These are phyloP conservation scores for Zaprionus taronus DNA, from an alignment of 1,140 invertebrate species.

Conservation along the genomic window DNA sequence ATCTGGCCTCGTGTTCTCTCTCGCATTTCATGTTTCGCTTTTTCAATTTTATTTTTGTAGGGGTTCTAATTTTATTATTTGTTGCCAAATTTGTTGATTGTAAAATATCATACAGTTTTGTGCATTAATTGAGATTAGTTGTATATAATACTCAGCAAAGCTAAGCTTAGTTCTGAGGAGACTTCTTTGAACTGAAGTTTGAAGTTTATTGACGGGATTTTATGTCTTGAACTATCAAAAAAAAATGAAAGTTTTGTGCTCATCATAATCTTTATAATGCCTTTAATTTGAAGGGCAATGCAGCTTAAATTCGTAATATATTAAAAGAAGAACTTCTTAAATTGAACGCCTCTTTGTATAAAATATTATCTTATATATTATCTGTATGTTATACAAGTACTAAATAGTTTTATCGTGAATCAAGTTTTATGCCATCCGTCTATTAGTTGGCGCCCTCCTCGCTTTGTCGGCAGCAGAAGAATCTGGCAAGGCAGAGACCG, in stretches of 20 bases:
- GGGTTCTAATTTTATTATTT: background rate
- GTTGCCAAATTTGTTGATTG: background rate
- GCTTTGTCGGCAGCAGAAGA: background rate
- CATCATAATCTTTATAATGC: no score
- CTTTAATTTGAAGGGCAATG: no score
- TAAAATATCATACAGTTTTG: background rate
- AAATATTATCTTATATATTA: no score
- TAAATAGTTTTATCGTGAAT: background rate
- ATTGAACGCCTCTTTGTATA: no score
- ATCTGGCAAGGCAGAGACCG: background rate
- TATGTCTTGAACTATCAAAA: no score
- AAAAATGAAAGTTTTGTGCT: no score
- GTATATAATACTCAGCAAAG: background rate
- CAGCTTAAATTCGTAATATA: no score
- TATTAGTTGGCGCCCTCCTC: conserved; percentile 18
- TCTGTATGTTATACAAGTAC: background rate
- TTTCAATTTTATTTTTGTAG: conserved; percentile 2
- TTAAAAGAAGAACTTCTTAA: no score
- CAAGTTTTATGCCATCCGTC: background rate
- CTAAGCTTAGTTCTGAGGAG: no score
- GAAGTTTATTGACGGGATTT: no score
- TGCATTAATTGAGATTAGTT: background rate
- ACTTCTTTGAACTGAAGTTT: no score
- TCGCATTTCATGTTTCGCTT: background rate
- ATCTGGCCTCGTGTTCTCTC: conserved; percentile 15